Evolutionary conservation across 2,797 vertebrate genomes (phyloP).

Genomic region (Artibeus lituratus): DNA sequence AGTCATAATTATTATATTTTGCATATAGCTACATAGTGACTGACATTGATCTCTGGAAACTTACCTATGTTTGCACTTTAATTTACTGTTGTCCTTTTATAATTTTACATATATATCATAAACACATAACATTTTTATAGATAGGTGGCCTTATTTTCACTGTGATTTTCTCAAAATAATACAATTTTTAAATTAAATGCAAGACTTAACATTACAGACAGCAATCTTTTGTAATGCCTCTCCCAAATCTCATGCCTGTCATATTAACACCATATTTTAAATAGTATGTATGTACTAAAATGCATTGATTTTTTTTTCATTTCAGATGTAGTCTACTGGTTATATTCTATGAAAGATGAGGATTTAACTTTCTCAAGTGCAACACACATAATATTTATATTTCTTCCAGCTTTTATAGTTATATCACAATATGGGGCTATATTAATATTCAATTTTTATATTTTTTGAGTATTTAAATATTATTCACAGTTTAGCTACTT

Average conservation of each 20-base stretch:
- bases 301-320: background rate
- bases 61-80: background rate
- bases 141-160: conserved; percentile 30
- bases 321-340: background rate
- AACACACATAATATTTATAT: background rate
- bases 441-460: background rate
- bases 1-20: background rate
- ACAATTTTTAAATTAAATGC: background rate
- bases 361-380: conserved; percentile 6
- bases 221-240: background rate
- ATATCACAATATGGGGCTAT: background rate
- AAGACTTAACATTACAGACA: background rate
- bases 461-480: background rate
- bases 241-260: background rate
- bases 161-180: conserved; percentile 28
- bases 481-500: background rate
- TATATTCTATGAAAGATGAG: background rate
- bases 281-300: background rate
- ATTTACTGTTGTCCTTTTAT: background rate
- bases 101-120: background rate
- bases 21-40: background rate
- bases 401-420: background rate
- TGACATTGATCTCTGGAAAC: background rate
- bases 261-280: background rate
- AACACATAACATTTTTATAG: background rate